Evolutionary conservation across 2,113 vertebrate genomes (phyloP).

Genomic region (Ahaetulla prasina): DNA sequence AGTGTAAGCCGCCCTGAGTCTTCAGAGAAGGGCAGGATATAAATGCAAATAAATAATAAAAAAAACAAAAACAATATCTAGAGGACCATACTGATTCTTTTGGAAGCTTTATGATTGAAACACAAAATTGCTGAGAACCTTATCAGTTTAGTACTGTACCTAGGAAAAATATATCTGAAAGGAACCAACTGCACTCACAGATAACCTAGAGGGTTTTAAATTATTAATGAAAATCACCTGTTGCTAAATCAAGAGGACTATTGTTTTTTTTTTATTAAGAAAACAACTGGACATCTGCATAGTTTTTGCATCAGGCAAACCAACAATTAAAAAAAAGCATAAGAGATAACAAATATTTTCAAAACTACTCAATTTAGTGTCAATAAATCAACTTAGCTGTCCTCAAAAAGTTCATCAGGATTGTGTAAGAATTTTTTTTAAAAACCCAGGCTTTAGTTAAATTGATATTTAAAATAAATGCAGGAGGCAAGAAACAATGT

Average conservation of each 20-base stretch:
- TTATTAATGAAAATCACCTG: neutral
- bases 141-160: neutral
- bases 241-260: neutral
- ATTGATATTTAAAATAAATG: neutral
- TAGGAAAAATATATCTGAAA: neutral
- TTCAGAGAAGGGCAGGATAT: no score
- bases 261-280: neutral
- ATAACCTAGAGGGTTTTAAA: neutral
- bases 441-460: neutral
- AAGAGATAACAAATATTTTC: conserved; percentile 1
- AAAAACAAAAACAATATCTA: no score
- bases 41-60: no score
- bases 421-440: neutral
- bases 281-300: neutral
- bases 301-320: neutral
- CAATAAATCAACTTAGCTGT: conserved; percentile 9
- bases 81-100: neutral
- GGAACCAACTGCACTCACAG: neutral
- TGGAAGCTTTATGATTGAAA: neutral
- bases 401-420: neutral
- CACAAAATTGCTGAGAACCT: neutral
- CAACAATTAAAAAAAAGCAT: neutral
- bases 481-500: neutral
- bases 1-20: no score
- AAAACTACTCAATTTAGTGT: conserved; percentile 29